Conservation (phyloP, 2,888 invertebrate genomes). For the Nomada goodeniana region DNA sequence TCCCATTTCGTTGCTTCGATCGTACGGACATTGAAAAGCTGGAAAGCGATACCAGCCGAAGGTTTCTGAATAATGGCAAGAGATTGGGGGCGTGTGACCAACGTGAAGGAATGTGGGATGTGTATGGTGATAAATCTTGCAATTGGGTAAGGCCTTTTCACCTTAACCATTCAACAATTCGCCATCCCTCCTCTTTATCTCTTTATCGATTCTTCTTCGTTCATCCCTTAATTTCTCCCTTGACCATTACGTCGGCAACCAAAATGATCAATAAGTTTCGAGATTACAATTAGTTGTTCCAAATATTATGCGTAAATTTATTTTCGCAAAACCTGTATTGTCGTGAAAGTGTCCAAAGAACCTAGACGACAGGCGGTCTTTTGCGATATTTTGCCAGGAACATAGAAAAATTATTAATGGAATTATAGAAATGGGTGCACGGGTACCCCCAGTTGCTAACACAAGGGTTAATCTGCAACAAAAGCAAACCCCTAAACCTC, state of each 20-base stretch:
- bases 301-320: too few relatives aligned
- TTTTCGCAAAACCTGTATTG: too few relatives aligned
- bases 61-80: not conserved
- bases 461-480: not conserved
- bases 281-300: too few relatives aligned
- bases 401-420: too few relatives aligned
- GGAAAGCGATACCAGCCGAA: not conserved
- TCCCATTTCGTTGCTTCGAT: not conserved
- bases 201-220: not conserved
- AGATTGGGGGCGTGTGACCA: not conserved
- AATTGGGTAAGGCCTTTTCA: not conserved
- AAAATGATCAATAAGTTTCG: too few relatives aligned
- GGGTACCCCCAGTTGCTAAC: too few relatives aligned
- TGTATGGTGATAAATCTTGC: not conserved
- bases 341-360: too few relatives aligned
- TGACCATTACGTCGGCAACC: too few relatives aligned
- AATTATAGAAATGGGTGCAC: too few relatives aligned
- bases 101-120: not conserved
- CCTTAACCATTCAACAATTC: not conserved
- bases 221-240: not conserved
- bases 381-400: too few relatives aligned
- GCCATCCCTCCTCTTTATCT: not conserved
- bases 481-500: not conserved
- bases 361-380: too few relatives aligned
- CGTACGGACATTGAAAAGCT: not conserved